Conservation (phyloP, 1,140 invertebrate genomes). For the Drosophila burlai region DNA sequence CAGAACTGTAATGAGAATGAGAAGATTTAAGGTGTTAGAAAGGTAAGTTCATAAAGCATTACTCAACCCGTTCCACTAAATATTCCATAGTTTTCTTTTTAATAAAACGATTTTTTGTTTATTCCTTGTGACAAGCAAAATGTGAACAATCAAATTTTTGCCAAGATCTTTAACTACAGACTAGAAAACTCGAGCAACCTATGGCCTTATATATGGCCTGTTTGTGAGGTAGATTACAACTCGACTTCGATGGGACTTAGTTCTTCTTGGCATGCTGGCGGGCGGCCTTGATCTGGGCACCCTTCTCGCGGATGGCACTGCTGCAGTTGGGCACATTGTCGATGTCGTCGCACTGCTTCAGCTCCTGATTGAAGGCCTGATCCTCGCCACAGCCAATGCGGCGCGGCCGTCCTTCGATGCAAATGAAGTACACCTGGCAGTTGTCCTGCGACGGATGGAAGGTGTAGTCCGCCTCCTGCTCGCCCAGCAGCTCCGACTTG, state of each 20-base stretch:
- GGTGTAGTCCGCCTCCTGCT: slow-evolving; percentile 86
- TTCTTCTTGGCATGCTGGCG: slow-evolving; percentile 56
- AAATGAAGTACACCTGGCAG: slow-evolving; percentile 93
- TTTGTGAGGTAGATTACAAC: slow-evolving; percentile 8
- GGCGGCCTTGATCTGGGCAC: slow-evolving; percentile 76
- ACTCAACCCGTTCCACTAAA: not conserved
- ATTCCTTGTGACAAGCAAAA: slow-evolving; percentile 61
- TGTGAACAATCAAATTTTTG: slow-evolving; percentile 54
- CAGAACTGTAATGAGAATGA: slow-evolving; percentile 41
- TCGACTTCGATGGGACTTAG: slow-evolving; percentile 20
- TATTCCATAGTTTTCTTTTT: not conserved
- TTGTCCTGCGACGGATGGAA: slow-evolving; percentile 87
- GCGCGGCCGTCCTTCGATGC: slow-evolving; percentile 90
- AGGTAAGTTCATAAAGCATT: too few species aligned
- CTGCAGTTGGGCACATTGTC: slow-evolving; percentile 92
- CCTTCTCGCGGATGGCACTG: slow-evolving; percentile 61
- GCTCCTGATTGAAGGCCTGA: slow-evolving; percentile 92
- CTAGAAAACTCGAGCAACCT: slow-evolving; percentile 79
- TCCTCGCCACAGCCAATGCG: slow-evolving; percentile 91
- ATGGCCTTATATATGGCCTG: slow-evolving; percentile 19
- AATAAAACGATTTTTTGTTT: slow-evolving; percentile 21
- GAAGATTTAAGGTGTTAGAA: not conserved
- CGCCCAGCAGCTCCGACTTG: slow-evolving; percentile 82
- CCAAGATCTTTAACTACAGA: slow-evolving; percentile 73
- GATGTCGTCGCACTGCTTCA: slow-evolving; percentile 90